Evolutionary conservation across 2,113 vertebrate species (phyloP), one percentile per base, ranked within the genome.

Genomic region (Archocentrus centrarchus): DNA sequence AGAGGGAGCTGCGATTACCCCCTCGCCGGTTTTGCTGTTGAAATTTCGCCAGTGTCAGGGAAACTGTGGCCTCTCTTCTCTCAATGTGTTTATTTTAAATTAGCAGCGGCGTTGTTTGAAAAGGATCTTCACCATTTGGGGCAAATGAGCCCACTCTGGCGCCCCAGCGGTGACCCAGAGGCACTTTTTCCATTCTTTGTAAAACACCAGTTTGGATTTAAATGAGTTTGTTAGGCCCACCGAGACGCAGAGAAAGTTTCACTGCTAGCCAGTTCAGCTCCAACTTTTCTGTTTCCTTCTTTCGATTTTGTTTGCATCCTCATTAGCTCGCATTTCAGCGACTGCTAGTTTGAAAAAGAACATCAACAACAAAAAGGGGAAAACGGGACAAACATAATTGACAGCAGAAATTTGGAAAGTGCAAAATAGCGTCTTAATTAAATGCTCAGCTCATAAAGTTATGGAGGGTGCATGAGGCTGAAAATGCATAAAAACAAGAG

Each of bases 1-100:
- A n/a, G 68, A 55, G 53, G 68, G 68, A 73, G 6, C 68, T 73
- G 27, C 68, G 11, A 55, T 73, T 73, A 47, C 68, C 80, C 62
- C 50, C 79, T 80, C 14, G 60, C 75, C 59, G 13, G 73, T 76
- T 68, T 17, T 57, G 2, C 62, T 14, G 73, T 58, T 62, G 64
- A 66, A 64, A 88, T 92, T 86, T 89, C 24, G 41, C 61, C 55
- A 22, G 68, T 83, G 88, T 92, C 89, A 84, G 84, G 70, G 27
- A 90, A 86, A 88, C 77, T 4, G 75, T 60, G 73, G 80, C 87
- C 80, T 79, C 63, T 61, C 41, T 8, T 53, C 60, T 70, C 75
- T 59, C 32, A 1, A 14, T 30, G 82, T 81, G 77, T 91, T 93
- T 88, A 86, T 77, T 85, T 86, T 87, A 87, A 91, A 90, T 91